Percentiles rank a stretch among this genome's conserved stretches.
phyloP scores from a whole-genome alignment of 2,797 vertebrate species.

The Gambelia wislizenii region DNA sequence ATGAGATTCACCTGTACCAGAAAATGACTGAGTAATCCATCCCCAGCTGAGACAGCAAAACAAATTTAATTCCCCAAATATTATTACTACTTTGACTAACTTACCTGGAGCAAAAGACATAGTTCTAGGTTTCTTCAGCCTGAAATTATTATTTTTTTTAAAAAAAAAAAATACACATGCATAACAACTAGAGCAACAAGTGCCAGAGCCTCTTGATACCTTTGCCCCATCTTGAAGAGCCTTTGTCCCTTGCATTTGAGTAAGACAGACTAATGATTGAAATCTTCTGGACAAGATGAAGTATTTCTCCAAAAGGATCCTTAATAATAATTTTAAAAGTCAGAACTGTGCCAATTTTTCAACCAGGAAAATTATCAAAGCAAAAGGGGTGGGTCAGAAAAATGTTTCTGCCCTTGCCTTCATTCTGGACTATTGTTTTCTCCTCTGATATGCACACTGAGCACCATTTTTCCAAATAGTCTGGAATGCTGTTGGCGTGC shows the following conservation, averaged over 20 bases:
- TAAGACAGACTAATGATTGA: not conserved
- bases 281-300: constrained; percentile 30
- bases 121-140: not conserved
- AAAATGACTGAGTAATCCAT: not conserved
- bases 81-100: not conserved
- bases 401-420: not conserved
- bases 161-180: not conserved
- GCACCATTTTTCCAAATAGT: not conserved
- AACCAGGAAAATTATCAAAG: not conserved
- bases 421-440: too few relatives aligned
- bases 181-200: too few relatives aligned
- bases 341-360: constrained; percentile 9
- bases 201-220: too few relatives aligned
- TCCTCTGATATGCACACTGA: not conserved
- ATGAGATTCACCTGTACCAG: not conserved
- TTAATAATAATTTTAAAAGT: constrained; percentile 60
- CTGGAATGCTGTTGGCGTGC: too few relatives aligned
- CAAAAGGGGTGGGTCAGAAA: not conserved
- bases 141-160: not conserved
- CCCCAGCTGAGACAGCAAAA: not conserved
- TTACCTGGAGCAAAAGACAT: not conserved
- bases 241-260: not conserved
- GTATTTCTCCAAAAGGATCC: constrained; percentile 56
- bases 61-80: not conserved
- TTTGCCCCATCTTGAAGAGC: not conserved